These are phyloP conservation scores for Ptilodon capucinus DNA, from an alignment of 2,888 invertebrate species.

Conservation along the genomic window DNA sequence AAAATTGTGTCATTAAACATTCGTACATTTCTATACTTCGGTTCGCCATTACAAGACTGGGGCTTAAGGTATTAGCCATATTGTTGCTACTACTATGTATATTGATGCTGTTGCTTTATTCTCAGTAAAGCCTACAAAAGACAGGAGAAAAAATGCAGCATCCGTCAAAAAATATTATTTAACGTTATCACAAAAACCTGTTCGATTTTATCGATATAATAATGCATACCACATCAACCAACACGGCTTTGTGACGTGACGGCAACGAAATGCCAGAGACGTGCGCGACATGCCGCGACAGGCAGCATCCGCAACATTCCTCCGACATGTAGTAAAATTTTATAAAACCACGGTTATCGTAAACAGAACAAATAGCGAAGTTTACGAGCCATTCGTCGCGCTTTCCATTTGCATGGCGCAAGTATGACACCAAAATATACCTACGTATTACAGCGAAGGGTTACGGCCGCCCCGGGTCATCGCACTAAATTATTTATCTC, in stretches of 20 bases:
- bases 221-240: conserved; percentile 10
- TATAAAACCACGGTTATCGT: conserved; percentile 77
- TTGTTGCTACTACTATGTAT: too few species aligned
- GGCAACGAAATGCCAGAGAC: conserved; percentile 13
- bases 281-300: conserved; percentile 22
- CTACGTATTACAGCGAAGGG: conserved; percentile 31
- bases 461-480: conserved; percentile 48
- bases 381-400: conserved; percentile 76
- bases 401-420: conserved; percentile 75
- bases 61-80: too few species aligned
- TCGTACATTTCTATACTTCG: too few species aligned
- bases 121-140: too few species aligned
- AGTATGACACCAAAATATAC: conserved; percentile 55
- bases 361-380: conserved; percentile 76
- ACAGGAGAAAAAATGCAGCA: too few species aligned
- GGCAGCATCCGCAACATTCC: conserved; percentile 52
- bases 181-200: too few species aligned
- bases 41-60: too few species aligned
- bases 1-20: too few species aligned
- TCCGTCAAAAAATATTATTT: too few species aligned
- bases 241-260: conserved; percentile 26
- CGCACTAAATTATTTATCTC: conserved; percentile 44
- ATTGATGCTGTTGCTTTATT: too few species aligned
- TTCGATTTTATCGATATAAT: neutral
- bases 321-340: conserved; percentile 64